These are phyloP conservation scores for Eucriotettix oculatus DNA, from an alignment of 2,888 invertebrate genomes.

Conservation along the genomic window DNA sequence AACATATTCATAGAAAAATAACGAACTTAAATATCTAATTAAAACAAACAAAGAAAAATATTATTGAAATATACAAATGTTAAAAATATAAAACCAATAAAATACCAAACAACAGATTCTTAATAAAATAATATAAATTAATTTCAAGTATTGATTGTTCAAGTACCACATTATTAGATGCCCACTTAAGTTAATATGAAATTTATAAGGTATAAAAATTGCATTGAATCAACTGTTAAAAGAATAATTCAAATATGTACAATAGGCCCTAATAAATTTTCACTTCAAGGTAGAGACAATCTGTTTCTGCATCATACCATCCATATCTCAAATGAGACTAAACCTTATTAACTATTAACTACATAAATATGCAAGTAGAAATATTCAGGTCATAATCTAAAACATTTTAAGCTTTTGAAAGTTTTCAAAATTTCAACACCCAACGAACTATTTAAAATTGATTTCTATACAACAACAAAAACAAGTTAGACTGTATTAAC, in stretches of 20 bases:
- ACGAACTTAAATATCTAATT: slow-evolving; percentile 11
- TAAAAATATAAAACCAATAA: slow-evolving; percentile 2
- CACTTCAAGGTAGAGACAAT: not conserved
- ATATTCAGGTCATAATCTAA: not conserved
- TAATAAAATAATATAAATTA: not conserved
- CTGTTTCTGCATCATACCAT: not conserved
- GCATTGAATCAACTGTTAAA: not conserved
- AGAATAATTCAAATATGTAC: slow-evolving; percentile 5
- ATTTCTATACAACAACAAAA: slow-evolving; percentile 1
- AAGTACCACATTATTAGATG: slow-evolving; percentile 5
- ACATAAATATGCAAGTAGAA: not conserved
- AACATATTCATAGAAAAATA: slow-evolving; percentile 7
- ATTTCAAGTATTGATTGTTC: not conserved
- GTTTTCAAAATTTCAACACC: not conserved
- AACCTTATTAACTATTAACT: not conserved
- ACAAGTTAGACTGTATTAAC: not conserved
- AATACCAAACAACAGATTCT: not conserved
- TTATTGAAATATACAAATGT: slow-evolving; percentile 8
- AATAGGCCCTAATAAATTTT: slow-evolving; percentile 1
- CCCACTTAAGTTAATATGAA: slow-evolving; percentile 5
- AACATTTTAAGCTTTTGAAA: not conserved
- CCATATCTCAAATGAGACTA: not conserved
- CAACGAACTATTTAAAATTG: slow-evolving; percentile 1
- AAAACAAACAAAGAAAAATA: slow-evolving; percentile 7
- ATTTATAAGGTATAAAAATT: not conserved